These are phyloP conservation scores for Sphaeridia pumilis DNA, from an alignment of 2,888 invertebrate species.

Conservation along the genomic window DNA sequence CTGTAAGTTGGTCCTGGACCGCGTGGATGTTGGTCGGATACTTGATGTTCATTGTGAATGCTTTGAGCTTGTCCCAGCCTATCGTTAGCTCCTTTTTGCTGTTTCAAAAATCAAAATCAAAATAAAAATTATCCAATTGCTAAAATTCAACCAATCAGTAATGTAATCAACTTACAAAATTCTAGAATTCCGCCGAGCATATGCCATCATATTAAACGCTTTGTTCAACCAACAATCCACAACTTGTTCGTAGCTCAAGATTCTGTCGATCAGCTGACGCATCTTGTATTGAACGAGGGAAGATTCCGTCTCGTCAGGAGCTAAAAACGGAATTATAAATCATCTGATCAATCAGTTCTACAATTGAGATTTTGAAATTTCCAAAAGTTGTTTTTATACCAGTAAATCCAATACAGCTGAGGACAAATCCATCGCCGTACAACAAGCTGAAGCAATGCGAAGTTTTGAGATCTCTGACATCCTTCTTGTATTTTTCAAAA, in stretches of 20 bases:
- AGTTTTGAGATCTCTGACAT: background rate
- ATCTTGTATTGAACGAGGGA: too few relatives aligned
- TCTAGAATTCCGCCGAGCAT: background rate
- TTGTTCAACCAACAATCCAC: background rate
- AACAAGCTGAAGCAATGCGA: background rate
- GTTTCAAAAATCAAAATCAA: background rate
- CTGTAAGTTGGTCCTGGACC: background rate
- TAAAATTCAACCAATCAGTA: background rate
- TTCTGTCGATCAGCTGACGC: too few relatives aligned
- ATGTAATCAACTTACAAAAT: background rate
- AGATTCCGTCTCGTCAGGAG: too few relatives aligned
- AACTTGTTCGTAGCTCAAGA: too few relatives aligned
- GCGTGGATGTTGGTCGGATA: background rate
- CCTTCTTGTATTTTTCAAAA: background rate
- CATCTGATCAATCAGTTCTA: background rate
- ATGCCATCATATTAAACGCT: background rate
- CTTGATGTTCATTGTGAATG: conserved; percentile 2
- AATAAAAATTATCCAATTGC: too few relatives aligned
- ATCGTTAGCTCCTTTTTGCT: background rate
- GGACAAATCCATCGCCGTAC: background rate
- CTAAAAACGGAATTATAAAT: background rate
- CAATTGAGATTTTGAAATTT: background rate
- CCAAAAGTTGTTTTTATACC: background rate
- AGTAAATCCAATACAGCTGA: background rate
- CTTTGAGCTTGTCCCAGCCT: conserved; percentile 4